Conservation (phyloP, 2,888 invertebrate species). For the Iselma pallidipennis region DNA sequence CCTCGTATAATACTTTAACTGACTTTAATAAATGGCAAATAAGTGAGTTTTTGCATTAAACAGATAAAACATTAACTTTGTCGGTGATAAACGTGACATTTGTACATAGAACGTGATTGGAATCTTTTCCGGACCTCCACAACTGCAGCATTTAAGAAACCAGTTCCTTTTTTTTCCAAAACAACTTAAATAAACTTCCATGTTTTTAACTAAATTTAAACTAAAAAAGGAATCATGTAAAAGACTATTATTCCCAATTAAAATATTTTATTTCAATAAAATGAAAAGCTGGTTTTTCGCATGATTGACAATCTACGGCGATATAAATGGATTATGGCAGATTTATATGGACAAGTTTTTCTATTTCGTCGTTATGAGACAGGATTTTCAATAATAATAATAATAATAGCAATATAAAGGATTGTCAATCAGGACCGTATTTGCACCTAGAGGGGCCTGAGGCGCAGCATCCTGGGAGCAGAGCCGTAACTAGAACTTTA, state of each 20-base stretch:
- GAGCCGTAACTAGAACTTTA: too few relatives aligned
- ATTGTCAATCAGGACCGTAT: too few relatives aligned
- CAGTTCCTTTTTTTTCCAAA: not conserved
- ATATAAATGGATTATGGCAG: not conserved
- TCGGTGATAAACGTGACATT: conserved; percentile 44
- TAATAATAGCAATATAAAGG: not conserved
- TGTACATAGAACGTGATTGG: conserved; percentile 39
- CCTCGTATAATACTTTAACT: not conserved
- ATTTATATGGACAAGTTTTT: not conserved
- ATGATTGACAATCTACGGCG: not conserved
- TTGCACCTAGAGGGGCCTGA: too few relatives aligned
- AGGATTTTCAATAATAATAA: not conserved
- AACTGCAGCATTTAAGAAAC: not conserved
- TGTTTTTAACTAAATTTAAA: not conserved
- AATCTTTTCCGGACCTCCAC: conserved; percentile 19
- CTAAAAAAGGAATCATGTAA: not conserved
- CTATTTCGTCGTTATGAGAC: not conserved
- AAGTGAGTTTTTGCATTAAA: conserved; percentile 29
- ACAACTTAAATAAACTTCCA: not conserved
- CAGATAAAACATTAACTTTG: conserved; percentile 33
- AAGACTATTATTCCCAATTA: not conserved
- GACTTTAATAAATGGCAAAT: conserved; percentile 6
- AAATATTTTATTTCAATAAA: not conserved
- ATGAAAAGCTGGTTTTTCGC: not conserved
- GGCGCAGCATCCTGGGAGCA: too few relatives aligned